These are phyloP conservation scores for Protonibea diacanthus DNA, from an alignment of 2,797 vertebrate genomes.

Conservation along the genomic window DNA sequence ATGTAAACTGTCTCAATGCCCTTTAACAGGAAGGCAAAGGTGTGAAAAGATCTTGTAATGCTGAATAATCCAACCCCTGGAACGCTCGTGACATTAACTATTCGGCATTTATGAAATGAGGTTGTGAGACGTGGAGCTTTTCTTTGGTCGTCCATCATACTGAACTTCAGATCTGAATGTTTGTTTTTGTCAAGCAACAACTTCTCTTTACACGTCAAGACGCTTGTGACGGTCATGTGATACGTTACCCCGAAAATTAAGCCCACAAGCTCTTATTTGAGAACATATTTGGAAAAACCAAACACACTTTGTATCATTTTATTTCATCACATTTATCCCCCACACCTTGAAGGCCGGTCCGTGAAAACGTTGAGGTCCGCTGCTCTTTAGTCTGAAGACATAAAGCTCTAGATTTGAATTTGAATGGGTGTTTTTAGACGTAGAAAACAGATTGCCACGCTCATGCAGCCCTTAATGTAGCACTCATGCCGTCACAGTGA, in stretches of 20 bases:
- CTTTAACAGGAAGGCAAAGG: slow-evolving; percentile 41
- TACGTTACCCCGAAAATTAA: no score
- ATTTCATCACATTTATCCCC: no score
- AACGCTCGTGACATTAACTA: slow-evolving; percentile 26
- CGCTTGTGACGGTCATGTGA: no score
- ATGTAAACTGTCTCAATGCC: slow-evolving; percentile 26
- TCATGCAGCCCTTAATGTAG: background rate
- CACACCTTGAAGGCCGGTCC: no score
- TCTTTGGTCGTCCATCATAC: background rate
- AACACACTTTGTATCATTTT: no score
- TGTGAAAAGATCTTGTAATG: slow-evolving; percentile 24
- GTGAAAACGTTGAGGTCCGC: no score
- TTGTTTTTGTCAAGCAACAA: no score
- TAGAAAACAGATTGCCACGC: background rate
- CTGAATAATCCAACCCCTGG: slow-evolving; percentile 24
- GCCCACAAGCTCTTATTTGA: no score
- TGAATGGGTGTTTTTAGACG: background rate
- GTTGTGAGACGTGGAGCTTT: background rate
- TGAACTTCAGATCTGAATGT: no score
- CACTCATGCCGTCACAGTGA: background rate
- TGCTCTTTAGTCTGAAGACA: no score
- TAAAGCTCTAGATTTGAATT: background rate
- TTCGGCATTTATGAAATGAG: slow-evolving; percentile 20
- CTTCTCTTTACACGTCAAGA: no score
- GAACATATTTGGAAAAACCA: no score